These are phyloP conservation scores for Drosophila ambigua DNA, from an alignment of 1,140 invertebrate species.

Conservation along the genomic window DNA sequence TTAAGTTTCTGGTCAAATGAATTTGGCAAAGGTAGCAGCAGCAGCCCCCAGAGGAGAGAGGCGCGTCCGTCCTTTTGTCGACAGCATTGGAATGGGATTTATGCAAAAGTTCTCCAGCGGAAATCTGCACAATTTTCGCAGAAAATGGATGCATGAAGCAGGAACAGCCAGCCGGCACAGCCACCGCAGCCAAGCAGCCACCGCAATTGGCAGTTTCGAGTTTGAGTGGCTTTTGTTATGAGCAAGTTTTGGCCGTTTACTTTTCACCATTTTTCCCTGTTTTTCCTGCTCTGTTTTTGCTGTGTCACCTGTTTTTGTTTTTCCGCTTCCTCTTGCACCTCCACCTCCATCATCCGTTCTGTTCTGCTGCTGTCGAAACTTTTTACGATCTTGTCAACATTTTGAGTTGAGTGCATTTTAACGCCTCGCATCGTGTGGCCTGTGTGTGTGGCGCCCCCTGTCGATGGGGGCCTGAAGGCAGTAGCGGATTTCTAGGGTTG, in stretches of 20 bases:
- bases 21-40: constrained; percentile 81
- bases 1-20: constrained; percentile 84
- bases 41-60: constrained; percentile 27
- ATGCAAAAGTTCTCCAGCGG: constrained; percentile 67
- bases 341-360: not conserved
- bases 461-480: constrained; percentile 1
- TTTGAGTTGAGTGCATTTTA: constrained; percentile 79
- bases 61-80: constrained; percentile 51
- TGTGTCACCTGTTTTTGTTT: constrained; percentile 72
- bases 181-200: too few species aligned
- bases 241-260: constrained; percentile 19
- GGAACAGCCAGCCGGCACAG: too few species aligned
- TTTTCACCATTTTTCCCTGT: constrained; percentile 40
- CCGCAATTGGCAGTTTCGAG: constrained; percentile 62
- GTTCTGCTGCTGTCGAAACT: constrained; percentile 32
- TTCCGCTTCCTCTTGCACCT: not conserved
- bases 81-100: constrained; percentile 54
- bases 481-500: not conserved
- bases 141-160: not conserved
- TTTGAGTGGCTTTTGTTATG: constrained; percentile 72
- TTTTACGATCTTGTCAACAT: constrained; percentile 80
- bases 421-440: constrained; percentile 43
- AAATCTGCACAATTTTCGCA: constrained; percentile 51
- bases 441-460: not conserved
- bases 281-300: constrained; percentile 52